Evolutionary conservation across 2,888 invertebrate genomes (phyloP).

Genomic region (Exephanes ischioxanthus): DNA sequence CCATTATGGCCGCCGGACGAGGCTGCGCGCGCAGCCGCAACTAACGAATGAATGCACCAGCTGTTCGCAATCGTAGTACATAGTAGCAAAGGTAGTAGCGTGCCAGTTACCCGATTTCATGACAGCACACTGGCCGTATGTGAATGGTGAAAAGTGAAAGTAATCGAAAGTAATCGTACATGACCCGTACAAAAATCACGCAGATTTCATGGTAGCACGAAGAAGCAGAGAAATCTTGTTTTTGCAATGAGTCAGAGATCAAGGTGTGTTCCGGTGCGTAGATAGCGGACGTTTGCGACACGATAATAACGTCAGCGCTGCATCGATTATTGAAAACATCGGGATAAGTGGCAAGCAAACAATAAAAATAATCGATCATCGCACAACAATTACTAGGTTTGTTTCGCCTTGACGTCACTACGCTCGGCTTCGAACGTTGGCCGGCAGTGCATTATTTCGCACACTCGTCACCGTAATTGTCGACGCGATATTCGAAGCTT

Average conservation of each 20-base stretch:
- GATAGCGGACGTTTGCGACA: slow-evolving; percentile 47
- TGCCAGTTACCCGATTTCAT: neutral
- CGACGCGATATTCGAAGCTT: neutral
- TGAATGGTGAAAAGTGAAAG: slow-evolving; percentile 57
- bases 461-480: neutral
- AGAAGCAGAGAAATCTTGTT: slow-evolving; percentile 66
- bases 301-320: slow-evolving; percentile 33
- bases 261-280: slow-evolving; percentile 68
- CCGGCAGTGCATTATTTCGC: slow-evolving; percentile 7
- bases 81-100: neutral
- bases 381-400: neutral
- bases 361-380: slow-evolving; percentile 16
- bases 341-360: slow-evolving; percentile 32
- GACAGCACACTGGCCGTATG: neutral
- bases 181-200: slow-evolving; percentile 57
- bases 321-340: slow-evolving; percentile 23
- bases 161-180: slow-evolving; percentile 39
- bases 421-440: neutral
- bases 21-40: neutral
- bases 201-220: neutral
- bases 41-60: slow-evolving; percentile 8
- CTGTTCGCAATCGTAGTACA: neutral
- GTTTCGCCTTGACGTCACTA: slow-evolving; percentile 11
- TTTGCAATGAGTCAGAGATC: slow-evolving; percentile 74
- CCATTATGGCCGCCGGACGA: slow-evolving; percentile 6